These are phyloP conservation scores for Chaetops frenatus DNA, from an alignment of 2,113 vertebrate species.

Conservation along the genomic window DNA sequence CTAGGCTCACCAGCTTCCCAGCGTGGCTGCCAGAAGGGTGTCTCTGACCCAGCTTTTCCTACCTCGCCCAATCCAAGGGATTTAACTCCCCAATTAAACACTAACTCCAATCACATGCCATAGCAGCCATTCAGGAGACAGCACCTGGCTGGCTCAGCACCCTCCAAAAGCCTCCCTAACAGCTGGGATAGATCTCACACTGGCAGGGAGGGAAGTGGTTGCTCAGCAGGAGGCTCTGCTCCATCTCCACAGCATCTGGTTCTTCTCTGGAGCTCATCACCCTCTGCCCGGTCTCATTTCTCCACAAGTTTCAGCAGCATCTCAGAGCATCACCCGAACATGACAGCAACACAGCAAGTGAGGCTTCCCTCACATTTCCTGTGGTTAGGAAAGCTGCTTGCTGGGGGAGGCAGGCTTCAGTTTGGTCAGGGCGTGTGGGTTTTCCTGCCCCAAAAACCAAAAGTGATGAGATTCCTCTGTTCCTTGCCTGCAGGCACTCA, in stretches of 20 bases:
- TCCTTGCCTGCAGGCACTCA: neutral
- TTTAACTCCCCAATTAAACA: neutral
- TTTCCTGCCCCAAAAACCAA: neutral
- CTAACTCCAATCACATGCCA: neutral
- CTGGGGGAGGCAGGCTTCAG: neutral
- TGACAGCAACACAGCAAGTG: neutral
- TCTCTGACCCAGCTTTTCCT: neutral
- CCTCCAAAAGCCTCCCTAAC: neutral
- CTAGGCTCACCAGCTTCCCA: neutral
- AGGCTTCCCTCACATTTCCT: neutral
- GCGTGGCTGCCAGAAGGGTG: fast-evolving
- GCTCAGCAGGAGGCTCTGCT: neutral
- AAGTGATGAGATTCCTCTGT: neutral
- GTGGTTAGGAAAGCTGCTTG: neutral
- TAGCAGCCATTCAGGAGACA: neutral
- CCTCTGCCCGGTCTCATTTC: neutral
- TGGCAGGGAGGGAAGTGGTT: neutral
- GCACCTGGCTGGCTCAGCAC: neutral
- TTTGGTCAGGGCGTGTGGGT: neutral
- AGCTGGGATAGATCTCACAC: neutral
- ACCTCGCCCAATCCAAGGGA: neutral
- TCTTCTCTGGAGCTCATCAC: neutral
- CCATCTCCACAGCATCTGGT: neutral
- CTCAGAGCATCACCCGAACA: neutral
- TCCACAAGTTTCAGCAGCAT: neutral